phyloP scores from a whole-genome alignment of 2,888 invertebrate genomes.

The Drosophila kuntzei region DNA sequence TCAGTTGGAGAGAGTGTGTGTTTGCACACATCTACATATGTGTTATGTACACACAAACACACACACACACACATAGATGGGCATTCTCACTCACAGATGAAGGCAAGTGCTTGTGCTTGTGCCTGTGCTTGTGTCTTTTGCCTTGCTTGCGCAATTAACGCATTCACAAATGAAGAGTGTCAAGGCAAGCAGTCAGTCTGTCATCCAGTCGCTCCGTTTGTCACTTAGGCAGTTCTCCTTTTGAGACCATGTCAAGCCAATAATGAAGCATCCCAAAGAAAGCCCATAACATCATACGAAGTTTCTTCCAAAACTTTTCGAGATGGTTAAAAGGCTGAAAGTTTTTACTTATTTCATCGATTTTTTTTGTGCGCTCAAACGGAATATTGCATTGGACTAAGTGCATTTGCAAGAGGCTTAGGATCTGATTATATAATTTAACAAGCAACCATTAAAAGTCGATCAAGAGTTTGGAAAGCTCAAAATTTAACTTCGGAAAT shows the following conservation, averaged over 20 bases:
- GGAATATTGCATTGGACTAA: slow-evolving; percentile 36
- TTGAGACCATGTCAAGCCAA: slow-evolving; percentile 43
- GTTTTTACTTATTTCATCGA: slow-evolving; percentile 2
- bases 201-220: slow-evolving; percentile 27
- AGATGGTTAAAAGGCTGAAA: slow-evolving; percentile 39
- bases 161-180: slow-evolving; percentile 81
- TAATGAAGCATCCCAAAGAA: slow-evolving; percentile 33
- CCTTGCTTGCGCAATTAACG: slow-evolving; percentile 76
- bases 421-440: slow-evolving; percentile 33
- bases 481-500: too few relatives aligned
- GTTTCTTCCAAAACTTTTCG: slow-evolving; percentile 37
- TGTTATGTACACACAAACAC: slow-evolving; percentile 40
- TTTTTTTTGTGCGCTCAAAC: slow-evolving; percentile 26
- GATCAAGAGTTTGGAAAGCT: slow-evolving; percentile 1
- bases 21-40: slow-evolving; percentile 47
- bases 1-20: slow-evolving; percentile 38
- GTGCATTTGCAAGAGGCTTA: slow-evolving; percentile 44
- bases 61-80: slow-evolving; percentile 21
- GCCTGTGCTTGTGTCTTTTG: slow-evolving; percentile 49
- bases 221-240: slow-evolving; percentile 42
- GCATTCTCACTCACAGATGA: background rate
- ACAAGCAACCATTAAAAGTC: slow-evolving; percentile 34
- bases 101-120: slow-evolving; percentile 42
- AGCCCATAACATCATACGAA: slow-evolving; percentile 9
- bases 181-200: slow-evolving; percentile 65